Evolutionary conservation across 2,113 vertebrate genomes (phyloP).

Genomic region (Circaetus cinerascens): DNA sequence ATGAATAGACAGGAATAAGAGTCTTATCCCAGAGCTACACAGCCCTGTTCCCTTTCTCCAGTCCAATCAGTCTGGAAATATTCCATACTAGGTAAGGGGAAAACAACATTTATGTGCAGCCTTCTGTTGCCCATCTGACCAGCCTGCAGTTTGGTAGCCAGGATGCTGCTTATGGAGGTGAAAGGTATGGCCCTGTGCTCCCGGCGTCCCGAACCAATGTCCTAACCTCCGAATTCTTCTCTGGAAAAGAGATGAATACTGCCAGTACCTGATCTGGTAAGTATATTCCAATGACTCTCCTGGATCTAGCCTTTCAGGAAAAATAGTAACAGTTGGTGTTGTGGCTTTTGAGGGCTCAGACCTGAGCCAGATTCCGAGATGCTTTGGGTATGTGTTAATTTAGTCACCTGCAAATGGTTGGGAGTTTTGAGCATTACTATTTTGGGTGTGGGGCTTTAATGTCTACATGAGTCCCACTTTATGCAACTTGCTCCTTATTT

Average conservation of each 20-base stretch:
- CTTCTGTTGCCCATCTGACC: neutral
- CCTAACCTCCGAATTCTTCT: neutral
- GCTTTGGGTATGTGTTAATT: neutral
- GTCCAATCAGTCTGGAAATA: neutral
- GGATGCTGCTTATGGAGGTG: neutral
- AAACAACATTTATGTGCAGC: neutral
- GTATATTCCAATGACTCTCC: neutral
- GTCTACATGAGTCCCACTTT: fast-evolving
- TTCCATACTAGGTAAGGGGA: neutral
- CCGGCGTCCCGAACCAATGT: fast-evolving
- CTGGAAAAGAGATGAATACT: neutral
- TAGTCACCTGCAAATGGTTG: too few species aligned
- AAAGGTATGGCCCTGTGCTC: neutral
- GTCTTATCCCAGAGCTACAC: neutral
- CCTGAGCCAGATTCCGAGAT: fast-evolving
- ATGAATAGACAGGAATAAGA: neutral
- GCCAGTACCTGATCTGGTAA: too few species aligned
- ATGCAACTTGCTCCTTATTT: too few species aligned
- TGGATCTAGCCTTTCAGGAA: neutral
- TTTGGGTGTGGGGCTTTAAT: neutral
- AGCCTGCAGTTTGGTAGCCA: neutral
- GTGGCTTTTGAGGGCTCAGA: neutral
- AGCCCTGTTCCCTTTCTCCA: neutral
- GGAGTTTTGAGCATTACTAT: fast-evolving
- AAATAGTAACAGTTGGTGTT: neutral